Evolutionary conservation across 2,797 vertebrate species (phyloP).

Genomic region (Lacerta bilineata): DNA sequence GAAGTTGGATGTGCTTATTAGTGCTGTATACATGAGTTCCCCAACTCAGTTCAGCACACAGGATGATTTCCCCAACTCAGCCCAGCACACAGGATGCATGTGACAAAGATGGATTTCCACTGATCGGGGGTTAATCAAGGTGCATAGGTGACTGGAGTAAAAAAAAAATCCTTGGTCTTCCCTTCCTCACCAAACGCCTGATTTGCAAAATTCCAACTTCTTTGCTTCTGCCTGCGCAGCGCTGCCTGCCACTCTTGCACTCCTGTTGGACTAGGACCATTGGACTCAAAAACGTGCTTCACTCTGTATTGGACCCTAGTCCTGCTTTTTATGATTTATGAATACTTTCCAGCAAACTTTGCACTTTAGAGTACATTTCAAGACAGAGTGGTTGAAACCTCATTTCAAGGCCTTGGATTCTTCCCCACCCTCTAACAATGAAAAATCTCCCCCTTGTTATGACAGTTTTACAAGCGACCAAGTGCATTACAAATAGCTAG

Average conservation of each 20-base stretch:
- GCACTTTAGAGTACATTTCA: conserved; percentile 41
- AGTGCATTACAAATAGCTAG: conserved; percentile 37
- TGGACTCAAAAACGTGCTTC: not conserved
- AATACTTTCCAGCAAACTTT: not conserved
- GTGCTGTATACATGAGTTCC: not conserved
- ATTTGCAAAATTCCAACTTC: not conserved
- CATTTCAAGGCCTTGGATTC: conserved; percentile 25
- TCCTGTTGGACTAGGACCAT: not conserved
- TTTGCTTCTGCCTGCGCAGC: not conserved
- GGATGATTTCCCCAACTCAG: not conserved
- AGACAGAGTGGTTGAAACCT: conserved; percentile 8
- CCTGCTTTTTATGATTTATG: conserved; percentile 8
- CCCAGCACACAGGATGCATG: not conserved
- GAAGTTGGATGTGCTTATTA: not conserved
- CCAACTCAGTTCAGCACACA: not conserved
- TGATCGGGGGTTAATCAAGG: not conserved
- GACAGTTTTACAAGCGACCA: conserved; percentile 36
- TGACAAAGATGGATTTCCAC: not conserved
- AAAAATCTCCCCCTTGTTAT: conserved; percentile 17
- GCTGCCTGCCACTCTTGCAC: not conserved
- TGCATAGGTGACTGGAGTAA: too few relatives aligned
- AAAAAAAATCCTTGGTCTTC: not conserved
- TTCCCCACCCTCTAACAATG: not conserved
- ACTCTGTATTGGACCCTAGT: not conserved
- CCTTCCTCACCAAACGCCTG: not conserved